Percentiles rank a stretch among this genome's conserved stretches.
phyloP scores from a whole-genome alignment of 92 coral and sea anemone genomes.

The Paramuricea clavata region DNA sequence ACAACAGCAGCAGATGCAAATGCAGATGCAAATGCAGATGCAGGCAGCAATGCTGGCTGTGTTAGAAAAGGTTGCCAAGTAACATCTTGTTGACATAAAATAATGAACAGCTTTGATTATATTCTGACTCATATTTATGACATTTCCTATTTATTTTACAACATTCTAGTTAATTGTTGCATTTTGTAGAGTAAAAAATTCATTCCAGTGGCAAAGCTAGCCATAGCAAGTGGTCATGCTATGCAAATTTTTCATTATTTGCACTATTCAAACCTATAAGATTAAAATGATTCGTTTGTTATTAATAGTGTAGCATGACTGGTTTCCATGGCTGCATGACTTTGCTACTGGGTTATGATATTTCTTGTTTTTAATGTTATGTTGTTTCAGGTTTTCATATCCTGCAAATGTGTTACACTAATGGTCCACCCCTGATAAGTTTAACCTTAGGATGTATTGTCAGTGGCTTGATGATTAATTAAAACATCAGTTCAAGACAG shows the following conservation, averaged over 20 bases:
- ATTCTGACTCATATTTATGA: neutral
- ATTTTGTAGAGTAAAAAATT: slow-evolving; percentile 6
- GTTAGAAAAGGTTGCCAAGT: slow-evolving; percentile 49
- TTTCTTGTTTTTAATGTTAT: no score
- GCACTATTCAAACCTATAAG: no score
- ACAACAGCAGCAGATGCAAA: slow-evolving; percentile 53
- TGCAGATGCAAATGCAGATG: no score
- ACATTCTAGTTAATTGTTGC: neutral
- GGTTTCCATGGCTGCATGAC: no score
- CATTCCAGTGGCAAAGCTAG: neutral
- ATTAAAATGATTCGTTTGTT: no score
- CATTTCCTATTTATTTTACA: neutral
- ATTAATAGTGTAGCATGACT: no score
- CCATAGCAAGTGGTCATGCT: no score
- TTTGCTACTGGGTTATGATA: no score
- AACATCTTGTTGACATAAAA: no score
- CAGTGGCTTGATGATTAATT: neutral
- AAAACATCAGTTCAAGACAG: slow-evolving; percentile 13
- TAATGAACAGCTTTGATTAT: neutral
- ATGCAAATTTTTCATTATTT: no score
- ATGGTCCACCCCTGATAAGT: slow-evolving; percentile 47
- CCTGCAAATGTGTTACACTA: neutral
- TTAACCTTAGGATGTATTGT: slow-evolving; percentile 21
- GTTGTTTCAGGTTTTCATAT: no score
- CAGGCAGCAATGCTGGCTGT: slow-evolving; percentile 35